Conservation (phyloP, 1,140 invertebrate species). For the Euborellia annulipes region DNA sequence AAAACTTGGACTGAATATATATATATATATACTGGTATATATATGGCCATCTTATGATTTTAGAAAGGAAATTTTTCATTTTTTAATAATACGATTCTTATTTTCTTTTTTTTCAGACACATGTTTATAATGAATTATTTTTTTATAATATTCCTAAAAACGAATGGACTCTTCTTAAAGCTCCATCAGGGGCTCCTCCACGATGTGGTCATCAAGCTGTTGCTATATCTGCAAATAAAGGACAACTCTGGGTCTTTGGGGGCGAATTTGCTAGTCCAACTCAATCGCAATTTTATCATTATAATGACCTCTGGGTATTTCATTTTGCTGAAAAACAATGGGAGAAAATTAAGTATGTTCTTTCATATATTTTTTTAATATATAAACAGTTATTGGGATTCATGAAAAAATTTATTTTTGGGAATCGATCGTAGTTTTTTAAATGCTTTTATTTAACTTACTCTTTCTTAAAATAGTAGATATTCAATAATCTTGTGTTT, state of each 20-base stretch:
- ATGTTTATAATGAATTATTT: constrained; percentile 69
- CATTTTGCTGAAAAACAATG: constrained; percentile 63
- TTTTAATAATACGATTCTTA: too few species aligned
- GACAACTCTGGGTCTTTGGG: constrained; percentile 63
- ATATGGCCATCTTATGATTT: too few species aligned
- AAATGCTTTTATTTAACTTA: too few species aligned
- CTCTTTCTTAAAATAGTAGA: too few species aligned
- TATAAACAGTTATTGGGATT: background rate
- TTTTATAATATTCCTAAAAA: constrained; percentile 68
- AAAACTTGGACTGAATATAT: too few species aligned
- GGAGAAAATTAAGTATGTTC: constrained; percentile 60
- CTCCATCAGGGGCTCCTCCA: constrained; percentile 66
- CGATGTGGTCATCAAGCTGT: constrained; percentile 77
- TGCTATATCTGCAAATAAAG: constrained; percentile 48
- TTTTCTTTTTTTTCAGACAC: constrained; percentile 54
- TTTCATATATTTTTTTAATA: background rate
- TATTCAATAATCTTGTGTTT: too few species aligned
- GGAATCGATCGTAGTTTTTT: too few species aligned
- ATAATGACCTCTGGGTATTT: constrained; percentile 81
- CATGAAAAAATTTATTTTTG: background rate
- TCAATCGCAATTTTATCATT: constrained; percentile 87
- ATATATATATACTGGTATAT: too few species aligned
- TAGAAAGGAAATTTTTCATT: too few species aligned
- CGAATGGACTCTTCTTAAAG: constrained; percentile 63
- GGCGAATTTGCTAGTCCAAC: constrained; percentile 83